Evolutionary conservation across 2,888 invertebrate genomes (phyloP).

Genomic region (Euclidia mi): DNA sequence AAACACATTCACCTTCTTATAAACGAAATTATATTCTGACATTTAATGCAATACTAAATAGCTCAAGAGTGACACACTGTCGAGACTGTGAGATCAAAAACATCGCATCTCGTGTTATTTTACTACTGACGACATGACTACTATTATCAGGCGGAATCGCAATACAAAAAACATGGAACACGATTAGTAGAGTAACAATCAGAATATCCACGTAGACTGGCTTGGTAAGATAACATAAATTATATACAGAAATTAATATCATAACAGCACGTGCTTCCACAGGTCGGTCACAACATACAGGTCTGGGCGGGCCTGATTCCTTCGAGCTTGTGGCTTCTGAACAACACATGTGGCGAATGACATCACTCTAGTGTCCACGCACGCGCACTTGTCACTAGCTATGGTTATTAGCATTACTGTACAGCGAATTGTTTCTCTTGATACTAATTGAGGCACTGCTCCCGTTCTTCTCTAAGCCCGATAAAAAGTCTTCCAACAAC

Average conservation of each 20-base stretch:
- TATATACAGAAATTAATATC: constrained; percentile 52
- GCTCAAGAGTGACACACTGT: constrained; percentile 42
- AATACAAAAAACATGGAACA: constrained; percentile 51
- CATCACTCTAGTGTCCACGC: constrained; percentile 56
- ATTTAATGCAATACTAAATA: constrained; percentile 39
- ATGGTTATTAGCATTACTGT: constrained; percentile 76
- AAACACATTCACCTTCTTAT: constrained; percentile 34
- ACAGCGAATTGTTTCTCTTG: constrained; percentile 76
- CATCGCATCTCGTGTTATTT: constrained; percentile 52
- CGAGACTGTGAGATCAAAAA: constrained; percentile 53
- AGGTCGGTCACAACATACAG: constrained; percentile 4
- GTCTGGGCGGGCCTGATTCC: constrained; percentile 22
- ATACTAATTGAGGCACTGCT: constrained; percentile 82
- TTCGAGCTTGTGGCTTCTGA: constrained; percentile 32
- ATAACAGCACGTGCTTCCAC: constrained; percentile 38
- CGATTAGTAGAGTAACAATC: constrained; percentile 46
- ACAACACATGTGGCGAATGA: constrained; percentile 46
- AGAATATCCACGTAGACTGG: constrained; percentile 46
- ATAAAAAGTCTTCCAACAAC: constrained; percentile 91
- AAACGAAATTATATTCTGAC: constrained; percentile 36
- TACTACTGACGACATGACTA: constrained; percentile 50
- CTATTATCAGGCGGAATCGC: constrained; percentile 56
- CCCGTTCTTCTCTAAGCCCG: constrained; percentile 86
- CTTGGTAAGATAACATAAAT: constrained; percentile 39
- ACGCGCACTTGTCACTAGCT: constrained; percentile 76